phyloP scores from a whole-genome alignment of 2,797 vertebrate species.

The Odontamblyopus rebecca region DNA sequence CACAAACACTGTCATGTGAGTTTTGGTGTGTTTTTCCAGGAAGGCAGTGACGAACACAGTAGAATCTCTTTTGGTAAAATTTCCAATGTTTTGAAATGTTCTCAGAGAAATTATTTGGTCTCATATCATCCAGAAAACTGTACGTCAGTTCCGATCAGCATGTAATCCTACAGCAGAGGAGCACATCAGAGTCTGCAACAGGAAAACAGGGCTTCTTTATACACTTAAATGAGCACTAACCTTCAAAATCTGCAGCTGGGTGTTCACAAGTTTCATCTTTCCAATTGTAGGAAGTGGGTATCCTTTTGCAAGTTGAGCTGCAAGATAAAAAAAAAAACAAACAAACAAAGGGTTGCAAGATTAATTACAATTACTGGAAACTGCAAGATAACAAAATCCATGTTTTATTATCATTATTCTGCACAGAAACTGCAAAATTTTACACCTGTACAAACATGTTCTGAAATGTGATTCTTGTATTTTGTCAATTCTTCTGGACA shows the following conservation, averaged over 20 bases:
- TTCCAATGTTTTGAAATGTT: neutral
- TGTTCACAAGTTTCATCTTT: constrained; percentile 72
- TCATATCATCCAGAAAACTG: constrained; percentile 54
- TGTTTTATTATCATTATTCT: no score
- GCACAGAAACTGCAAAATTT: no score
- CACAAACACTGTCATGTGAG: constrained; percentile 29
- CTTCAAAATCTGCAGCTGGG: constrained; percentile 72
- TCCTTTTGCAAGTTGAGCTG: constrained; percentile 68
- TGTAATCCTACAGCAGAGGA: constrained; percentile 58
- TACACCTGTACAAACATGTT: no score
- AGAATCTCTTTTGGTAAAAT: neutral
- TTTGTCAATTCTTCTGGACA: no score
- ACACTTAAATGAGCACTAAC: constrained; percentile 43
- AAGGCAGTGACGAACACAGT: constrained; percentile 10
- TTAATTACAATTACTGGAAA: no score
- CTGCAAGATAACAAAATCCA: no score
- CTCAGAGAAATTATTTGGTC: neutral
- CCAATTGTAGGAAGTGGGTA: constrained; percentile 75
- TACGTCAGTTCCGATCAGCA: constrained; percentile 78
- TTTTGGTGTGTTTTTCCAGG: constrained; percentile 9
- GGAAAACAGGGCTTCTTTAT: neutral
- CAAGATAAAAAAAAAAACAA: no score
- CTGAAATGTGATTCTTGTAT: no score
- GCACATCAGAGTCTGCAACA: neutral
- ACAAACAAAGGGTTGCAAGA: no score